These are phyloP conservation scores for Piaya cayana DNA, from an alignment of 2,113 vertebrate genomes.

Conservation along the genomic window DNA sequence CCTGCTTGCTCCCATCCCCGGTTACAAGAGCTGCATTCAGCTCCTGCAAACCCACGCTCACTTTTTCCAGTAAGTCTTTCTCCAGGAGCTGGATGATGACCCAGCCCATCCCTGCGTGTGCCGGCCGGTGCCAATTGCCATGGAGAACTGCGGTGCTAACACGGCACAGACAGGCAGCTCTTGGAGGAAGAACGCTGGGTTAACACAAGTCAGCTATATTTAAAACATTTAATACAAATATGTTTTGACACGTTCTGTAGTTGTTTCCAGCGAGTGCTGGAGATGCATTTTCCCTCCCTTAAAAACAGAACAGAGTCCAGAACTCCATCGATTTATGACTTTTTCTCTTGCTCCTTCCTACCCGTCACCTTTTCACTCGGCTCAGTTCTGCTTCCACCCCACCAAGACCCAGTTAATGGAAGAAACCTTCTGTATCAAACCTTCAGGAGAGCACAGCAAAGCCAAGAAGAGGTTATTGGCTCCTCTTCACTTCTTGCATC, in stretches of 20 bases:
- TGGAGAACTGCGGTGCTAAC: not conserved
- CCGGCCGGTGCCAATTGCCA: not conserved
- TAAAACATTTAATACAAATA: slow-evolving; percentile 65
- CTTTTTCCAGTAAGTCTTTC: slow-evolving; percentile 50
- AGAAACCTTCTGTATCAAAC: not conserved
- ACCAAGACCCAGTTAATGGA: not conserved
- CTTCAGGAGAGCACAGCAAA: not conserved
- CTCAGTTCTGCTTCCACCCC: not conserved
- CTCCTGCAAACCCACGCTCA: slow-evolving; percentile 20
- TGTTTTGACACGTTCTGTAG: slow-evolving; percentile 43
- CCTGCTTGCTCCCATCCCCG: not conserved
- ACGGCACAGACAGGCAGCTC: not conserved
- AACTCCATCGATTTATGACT: not conserved
- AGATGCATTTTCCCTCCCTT: not conserved
- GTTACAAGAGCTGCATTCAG: slow-evolving; percentile 53
- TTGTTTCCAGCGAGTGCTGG: not conserved
- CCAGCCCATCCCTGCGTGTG: not conserved
- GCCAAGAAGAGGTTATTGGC: not conserved
- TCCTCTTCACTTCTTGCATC: fast-evolving
- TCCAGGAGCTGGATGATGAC: slow-evolving; percentile 25
- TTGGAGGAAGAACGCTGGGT: not conserved
- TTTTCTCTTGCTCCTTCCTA: not conserved
- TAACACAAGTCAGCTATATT: not conserved
- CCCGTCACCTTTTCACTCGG: not conserved
- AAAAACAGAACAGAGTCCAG: not conserved